Base-by-base conservation (phyloP, 2,888 invertebrate genomes). In the Sylvicola fuscatus region DNA sequence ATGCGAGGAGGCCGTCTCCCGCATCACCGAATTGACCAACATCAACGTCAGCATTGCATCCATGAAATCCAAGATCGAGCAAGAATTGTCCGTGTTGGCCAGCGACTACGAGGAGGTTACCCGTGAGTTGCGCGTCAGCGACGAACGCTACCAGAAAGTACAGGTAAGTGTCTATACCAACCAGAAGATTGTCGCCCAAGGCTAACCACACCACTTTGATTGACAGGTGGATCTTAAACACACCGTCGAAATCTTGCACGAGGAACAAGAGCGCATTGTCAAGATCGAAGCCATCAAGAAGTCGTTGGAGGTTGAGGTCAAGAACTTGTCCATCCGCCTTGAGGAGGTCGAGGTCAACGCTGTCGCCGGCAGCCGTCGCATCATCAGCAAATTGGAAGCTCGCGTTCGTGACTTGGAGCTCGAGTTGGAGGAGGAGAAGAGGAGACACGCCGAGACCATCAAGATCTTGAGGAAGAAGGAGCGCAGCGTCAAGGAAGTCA, bases 391-490 rank as follows among this genome's bases (percentile, higher is more conserved):
- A 68, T 70, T 95, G 57, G 93, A 95, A 62, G 82, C 90, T 46
- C 72, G 81, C 71, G 79, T 93, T 51, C 84, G 89, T 54, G 93
- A 93, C 54, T 66, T 92, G 62, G 93, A 95, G 62, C 67, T 89
- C 48, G 92, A 92, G 62, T 63, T 87, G 46, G 93, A 95, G 54
- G 93, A 92, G 61, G 93, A 95, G 65, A 90, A 89, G 70, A 80
- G 92, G 58, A 79, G 92, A 58, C 93, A 95, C 64, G 80, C 89
- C 47, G 93, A 95, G 64, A 90, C 92, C 52, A 86, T 92, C 61
- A 92, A 92, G 71, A 89, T 92, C 60, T 69, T 93, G 55, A 83
- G 93, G 64, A 95, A 95, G 74, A 95, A 95, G 77, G 93, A 95
- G 60, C 86, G 92, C 53, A 76, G 78, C 53, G 79, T 93, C 54